A percentile compares a stretch with the other conserved stretches of the same genome.
Conservation (phyloP, 2,888 invertebrate species). For the Ceramica pisi region DNA sequence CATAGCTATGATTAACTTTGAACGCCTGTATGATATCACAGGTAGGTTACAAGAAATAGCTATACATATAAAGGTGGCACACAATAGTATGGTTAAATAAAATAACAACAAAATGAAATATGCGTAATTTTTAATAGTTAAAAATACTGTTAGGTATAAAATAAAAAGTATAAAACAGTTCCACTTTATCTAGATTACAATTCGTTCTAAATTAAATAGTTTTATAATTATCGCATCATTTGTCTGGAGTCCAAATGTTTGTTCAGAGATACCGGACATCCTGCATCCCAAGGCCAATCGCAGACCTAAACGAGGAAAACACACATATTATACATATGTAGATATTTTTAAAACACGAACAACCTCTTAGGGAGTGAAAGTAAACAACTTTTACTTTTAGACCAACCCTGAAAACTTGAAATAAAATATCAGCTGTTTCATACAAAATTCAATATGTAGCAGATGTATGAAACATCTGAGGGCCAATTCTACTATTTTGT, state of each 20-base stretch:
- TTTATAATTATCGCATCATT: constrained; percentile 21
- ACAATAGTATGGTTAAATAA: constrained; percentile 7
- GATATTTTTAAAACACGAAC: too few species aligned
- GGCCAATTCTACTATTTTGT: too few species aligned
- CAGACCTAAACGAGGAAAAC: constrained; percentile 74
- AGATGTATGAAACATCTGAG: too few species aligned
- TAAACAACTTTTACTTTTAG: too few species aligned
- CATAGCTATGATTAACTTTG: too few species aligned
- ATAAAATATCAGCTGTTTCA: too few species aligned
- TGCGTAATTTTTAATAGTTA: constrained; percentile 35
- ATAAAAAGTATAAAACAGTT: constrained; percentile 38
- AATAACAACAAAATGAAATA: constrained; percentile 16
- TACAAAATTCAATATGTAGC: too few species aligned
- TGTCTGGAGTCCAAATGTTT: constrained; percentile 61
- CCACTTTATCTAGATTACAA: constrained; percentile 17
- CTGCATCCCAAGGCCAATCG: constrained; percentile 76
- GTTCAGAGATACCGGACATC: constrained; percentile 72
- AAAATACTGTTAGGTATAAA: constrained; percentile 42
- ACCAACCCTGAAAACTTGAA: too few species aligned
- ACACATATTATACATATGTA: constrained; percentile 7
- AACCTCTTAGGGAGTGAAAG: too few species aligned
- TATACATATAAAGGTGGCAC: neutral
- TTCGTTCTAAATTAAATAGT: constrained; percentile 8
- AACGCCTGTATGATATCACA: too few species aligned
- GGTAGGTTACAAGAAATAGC: neutral